These are phyloP conservation scores for Indri indri DNA, from an alignment of 2,113 vertebrate species.

Conservation along the genomic window DNA sequence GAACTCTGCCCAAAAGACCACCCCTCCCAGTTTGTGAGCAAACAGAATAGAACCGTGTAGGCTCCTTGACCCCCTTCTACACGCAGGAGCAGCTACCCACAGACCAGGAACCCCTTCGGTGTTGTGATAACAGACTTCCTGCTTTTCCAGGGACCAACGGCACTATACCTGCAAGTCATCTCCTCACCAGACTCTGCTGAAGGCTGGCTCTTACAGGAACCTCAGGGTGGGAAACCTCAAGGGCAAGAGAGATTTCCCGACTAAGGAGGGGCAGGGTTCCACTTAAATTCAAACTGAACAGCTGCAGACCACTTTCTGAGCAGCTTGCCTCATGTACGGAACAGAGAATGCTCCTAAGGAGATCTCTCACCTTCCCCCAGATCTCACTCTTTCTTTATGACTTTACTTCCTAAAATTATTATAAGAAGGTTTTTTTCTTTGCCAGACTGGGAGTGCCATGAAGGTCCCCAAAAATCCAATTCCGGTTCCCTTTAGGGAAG, in stretches of 20 bases:
- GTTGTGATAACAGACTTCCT: neutral
- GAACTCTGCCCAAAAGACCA: constrained; percentile 6
- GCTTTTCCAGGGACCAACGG: neutral
- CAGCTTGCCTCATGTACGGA: neutral
- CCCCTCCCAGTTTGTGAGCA: neutral
- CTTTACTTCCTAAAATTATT: neutral
- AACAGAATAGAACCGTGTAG: neutral
- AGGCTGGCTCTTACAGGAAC: neutral
- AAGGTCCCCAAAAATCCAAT: neutral
- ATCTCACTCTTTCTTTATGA: neutral
- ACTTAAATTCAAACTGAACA: neutral
- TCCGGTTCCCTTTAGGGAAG: neutral
- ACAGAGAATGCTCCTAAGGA: neutral
- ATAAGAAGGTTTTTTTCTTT: neutral
- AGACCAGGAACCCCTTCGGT: neutral
- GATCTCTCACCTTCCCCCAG: neutral
- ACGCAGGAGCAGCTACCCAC: neutral
- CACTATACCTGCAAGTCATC: neutral
- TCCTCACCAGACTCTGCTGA: neutral
- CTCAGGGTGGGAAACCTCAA: neutral
- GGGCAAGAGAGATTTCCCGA: neutral
- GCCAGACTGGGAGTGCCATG: neutral
- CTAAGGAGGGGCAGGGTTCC: neutral
- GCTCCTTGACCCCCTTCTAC: neutral
- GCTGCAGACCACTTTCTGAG: neutral